phyloP scores from a whole-genome alignment of 2,113 vertebrate genomes.

The Grus americana region DNA sequence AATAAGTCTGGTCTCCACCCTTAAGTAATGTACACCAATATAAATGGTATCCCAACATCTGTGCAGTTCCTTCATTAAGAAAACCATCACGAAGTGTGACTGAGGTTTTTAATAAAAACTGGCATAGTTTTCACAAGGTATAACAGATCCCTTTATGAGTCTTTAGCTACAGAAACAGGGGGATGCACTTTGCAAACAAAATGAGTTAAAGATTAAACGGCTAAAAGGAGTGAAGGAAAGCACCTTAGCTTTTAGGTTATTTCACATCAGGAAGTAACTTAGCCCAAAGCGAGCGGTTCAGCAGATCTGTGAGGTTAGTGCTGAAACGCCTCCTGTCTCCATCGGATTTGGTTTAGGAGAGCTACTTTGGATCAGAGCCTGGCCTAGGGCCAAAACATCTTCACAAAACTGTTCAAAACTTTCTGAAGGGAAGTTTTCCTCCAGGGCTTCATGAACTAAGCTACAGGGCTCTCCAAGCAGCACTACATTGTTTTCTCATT shows the following conservation, averaged over 20 bases:
- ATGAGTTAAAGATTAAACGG: not conserved
- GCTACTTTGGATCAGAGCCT: not conserved
- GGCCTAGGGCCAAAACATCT: not conserved
- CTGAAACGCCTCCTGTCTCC: not conserved
- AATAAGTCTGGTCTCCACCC: not conserved
- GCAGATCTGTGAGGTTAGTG: accelerated
- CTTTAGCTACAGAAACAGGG: not conserved
- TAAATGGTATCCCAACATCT: not conserved
- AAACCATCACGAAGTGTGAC: accelerated
- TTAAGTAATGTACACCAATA: not conserved
- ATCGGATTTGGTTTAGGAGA: not conserved
- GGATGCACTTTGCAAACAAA: not conserved
- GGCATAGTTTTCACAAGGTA: not conserved
- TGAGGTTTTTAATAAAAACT: not conserved
- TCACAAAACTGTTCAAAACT: not conserved
- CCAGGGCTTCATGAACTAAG: not conserved
- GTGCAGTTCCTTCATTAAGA: not conserved
- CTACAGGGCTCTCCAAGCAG: not conserved
- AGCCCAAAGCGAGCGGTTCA: not conserved
- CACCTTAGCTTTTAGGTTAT: not conserved
- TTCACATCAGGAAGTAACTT: not conserved
- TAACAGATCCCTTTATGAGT: not conserved
- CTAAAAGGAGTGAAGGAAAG: not conserved
- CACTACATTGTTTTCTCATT: not conserved
- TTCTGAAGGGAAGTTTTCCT: not conserved